Evolutionary conservation across 2,797 vertebrate genomes (phyloP).

Genomic region (Microhierax caerulescens): DNA sequence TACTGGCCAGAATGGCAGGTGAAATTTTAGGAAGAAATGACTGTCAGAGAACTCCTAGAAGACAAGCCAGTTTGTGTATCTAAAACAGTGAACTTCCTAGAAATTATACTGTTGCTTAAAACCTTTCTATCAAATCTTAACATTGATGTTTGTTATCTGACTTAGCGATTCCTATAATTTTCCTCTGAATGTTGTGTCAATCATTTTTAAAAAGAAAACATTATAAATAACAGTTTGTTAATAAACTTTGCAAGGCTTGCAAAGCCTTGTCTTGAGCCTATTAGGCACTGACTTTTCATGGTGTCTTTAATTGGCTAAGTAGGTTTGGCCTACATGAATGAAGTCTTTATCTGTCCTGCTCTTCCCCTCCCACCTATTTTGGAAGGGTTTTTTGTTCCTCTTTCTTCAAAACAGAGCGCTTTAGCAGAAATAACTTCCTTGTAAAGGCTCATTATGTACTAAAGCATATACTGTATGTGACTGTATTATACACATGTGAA

Average conservation of each 20-base stretch:
- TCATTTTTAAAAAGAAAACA: no score
- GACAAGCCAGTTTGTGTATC: slow-evolving; percentile 43
- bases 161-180: no score
- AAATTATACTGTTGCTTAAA: no score
- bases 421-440: slow-evolving; percentile 63
- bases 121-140: no score
- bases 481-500: neutral
- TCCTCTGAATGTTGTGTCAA: no score
- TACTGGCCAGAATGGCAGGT: slow-evolving; percentile 23
- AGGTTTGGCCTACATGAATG: slow-evolving; percentile 71
- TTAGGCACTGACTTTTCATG: slow-evolving; percentile 74
- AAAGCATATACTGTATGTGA: slow-evolving; percentile 31
- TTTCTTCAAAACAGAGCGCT: slow-evolving; percentile 65
- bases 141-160: no score
- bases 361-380: slow-evolving; percentile 64
- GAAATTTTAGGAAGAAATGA: slow-evolving; percentile 11
- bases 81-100: slow-evolving; percentile 56
- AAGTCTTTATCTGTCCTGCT: slow-evolving; percentile 64
- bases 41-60: slow-evolving; percentile 7
- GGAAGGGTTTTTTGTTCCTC: slow-evolving; percentile 59
- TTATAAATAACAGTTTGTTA: no score
- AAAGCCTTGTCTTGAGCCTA: slow-evolving; percentile 58
- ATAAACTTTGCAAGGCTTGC: no score
- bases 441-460: slow-evolving; percentile 50
- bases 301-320: slow-evolving; percentile 75